phyloP scores from a whole-genome alignment of 2,113 vertebrate genomes.

The Capreolus pygargus region DNA sequence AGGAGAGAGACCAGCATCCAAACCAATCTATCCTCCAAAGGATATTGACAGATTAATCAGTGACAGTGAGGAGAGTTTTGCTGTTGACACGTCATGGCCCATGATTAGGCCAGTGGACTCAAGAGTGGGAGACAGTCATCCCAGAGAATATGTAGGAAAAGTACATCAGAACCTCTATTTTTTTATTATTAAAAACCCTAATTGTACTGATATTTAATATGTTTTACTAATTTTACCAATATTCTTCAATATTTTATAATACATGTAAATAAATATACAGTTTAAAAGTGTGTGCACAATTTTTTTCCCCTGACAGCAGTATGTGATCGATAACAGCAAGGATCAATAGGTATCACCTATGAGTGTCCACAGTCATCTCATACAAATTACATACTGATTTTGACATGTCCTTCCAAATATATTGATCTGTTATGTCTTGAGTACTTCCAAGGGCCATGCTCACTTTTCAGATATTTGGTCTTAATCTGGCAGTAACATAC shows the following conservation, averaged over 20 bases:
- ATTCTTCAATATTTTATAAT: not conserved
- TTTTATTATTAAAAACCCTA: not conserved
- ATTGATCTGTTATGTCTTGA: not conserved
- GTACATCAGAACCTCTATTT: not conserved
- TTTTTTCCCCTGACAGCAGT: not conserved
- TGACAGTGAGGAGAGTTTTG: not conserved
- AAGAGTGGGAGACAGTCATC: not conserved
- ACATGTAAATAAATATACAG: not conserved
- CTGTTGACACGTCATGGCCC: not conserved
- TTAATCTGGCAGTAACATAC: not conserved
- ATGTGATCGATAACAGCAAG: not conserved
- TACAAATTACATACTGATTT: conserved; percentile 16
- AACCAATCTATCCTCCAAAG: not conserved
- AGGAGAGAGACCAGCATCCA: not conserved
- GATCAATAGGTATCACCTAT: not conserved
- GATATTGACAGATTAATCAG: not conserved
- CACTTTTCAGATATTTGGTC: not conserved
- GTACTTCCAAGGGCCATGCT: not conserved
- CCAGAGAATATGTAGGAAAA: not conserved
- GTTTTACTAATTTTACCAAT: not conserved
- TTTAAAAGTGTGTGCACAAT: not conserved
- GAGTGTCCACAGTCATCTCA: not conserved
- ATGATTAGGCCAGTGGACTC: not conserved
- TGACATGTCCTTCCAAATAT: not conserved
- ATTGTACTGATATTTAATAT: not conserved